These are phyloP conservation scores for Pteria penguin DNA, from an alignment of 2,888 invertebrate species.

Conservation along the genomic window DNA sequence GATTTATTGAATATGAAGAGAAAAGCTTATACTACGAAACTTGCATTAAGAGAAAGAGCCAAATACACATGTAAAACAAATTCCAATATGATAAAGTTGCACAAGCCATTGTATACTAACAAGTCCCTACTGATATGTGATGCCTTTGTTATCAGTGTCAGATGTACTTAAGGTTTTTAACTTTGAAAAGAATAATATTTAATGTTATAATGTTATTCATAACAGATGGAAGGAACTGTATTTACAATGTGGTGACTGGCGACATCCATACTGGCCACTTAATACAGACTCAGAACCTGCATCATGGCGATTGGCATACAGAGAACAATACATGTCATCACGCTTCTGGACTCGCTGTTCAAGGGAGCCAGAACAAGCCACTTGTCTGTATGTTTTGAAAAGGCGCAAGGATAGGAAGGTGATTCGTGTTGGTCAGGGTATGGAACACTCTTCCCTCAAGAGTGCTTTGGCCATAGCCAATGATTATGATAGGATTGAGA, in stretches of 20 bases:
- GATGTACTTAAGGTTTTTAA: too few species aligned
- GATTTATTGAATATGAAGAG: too few species aligned
- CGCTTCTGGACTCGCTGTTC: constrained; percentile 65
- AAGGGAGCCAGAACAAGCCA: constrained; percentile 47
- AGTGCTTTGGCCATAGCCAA: constrained; percentile 70
- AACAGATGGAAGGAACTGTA: constrained; percentile 69
- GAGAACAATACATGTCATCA: constrained; percentile 65
- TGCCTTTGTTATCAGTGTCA: too few species aligned
- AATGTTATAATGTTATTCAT: neutral
- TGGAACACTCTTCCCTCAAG: constrained; percentile 66
- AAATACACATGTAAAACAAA: too few species aligned
- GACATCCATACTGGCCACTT: constrained; percentile 74
- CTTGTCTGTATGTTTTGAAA: constrained; percentile 65
- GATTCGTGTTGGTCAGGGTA: constrained; percentile 70
- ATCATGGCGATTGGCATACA: constrained; percentile 72
- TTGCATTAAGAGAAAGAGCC: too few species aligned
- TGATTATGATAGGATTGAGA: constrained; percentile 71
- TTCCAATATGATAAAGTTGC: too few species aligned
- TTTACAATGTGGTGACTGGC: constrained; percentile 67
- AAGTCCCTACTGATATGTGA: too few species aligned
- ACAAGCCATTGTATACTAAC: too few species aligned
- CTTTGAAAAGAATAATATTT: too few species aligned
- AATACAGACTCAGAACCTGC: constrained; percentile 63
- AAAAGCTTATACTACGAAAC: too few species aligned
- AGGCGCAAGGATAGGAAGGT: constrained; percentile 59